Conservation (phyloP, 2,797 vertebrate genomes). For the Carapus acus region DNA sequence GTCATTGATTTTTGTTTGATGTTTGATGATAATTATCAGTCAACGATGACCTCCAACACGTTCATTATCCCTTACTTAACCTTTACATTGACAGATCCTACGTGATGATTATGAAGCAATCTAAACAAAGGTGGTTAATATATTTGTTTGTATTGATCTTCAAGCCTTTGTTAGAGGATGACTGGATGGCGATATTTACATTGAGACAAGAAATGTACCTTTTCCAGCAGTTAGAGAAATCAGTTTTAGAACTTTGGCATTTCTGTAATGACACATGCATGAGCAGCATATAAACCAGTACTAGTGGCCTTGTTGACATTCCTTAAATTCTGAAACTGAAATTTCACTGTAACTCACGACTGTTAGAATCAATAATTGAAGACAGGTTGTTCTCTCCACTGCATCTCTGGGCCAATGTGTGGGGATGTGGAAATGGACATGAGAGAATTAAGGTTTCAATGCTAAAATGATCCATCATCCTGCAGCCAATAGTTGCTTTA, state of each 20-base stretch:
- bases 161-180: no score
- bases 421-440: constrained; percentile 18
- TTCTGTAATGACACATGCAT: neutral
- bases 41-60: no score
- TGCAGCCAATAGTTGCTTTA: neutral
- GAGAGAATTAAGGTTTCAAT: constrained; percentile 17
- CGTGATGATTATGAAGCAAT: no score
- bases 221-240: no score
- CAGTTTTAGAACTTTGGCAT: constrained; percentile 1
- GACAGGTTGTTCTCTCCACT: constrained; percentile 1
- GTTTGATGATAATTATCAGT: no score
- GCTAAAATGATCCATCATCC: constrained; percentile 9
- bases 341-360: constrained; percentile 4
- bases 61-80: no score
- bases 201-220: no score
- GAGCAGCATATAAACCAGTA: neutral
- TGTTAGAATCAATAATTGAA: constrained; percentile 11
- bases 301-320: constrained; percentile 2
- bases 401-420: constrained; percentile 2
- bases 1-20: no score
- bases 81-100: no score
- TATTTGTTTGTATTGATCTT: no score
- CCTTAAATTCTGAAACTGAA: constrained; percentile 19
- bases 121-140: no score
- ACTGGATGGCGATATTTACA: no score